Conservation (phyloP, 2,888 invertebrate genomes). For the Sphecodes monilicornis region DNA sequence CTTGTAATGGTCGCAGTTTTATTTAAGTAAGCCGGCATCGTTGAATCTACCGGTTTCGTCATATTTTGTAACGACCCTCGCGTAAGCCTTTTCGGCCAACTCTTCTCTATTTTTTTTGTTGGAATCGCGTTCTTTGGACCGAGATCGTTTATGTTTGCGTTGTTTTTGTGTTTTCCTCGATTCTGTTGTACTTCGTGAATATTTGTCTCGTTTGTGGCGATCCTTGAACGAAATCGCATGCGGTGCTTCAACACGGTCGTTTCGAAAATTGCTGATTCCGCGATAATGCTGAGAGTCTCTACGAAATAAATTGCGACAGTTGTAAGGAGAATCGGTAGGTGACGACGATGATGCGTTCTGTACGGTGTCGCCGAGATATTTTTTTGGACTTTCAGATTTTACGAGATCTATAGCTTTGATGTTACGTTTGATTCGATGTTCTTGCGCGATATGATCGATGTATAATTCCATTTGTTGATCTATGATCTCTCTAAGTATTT, state of each 20-base stretch:
- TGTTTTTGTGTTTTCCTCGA: slow-evolving; percentile 21
- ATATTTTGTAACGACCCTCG: neutral
- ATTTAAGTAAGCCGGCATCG: neutral
- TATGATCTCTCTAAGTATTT: slow-evolving; percentile 82
- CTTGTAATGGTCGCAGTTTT: neutral
- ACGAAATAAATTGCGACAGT: neutral
- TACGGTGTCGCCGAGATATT: neutral
- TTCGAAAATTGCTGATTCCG: slow-evolving; percentile 15
- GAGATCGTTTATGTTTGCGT: slow-evolving; percentile 48
- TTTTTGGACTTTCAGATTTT: slow-evolving; percentile 10
- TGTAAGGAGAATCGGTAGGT: neutral
- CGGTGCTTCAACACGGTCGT: slow-evolving; percentile 29
- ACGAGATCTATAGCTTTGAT: neutral
- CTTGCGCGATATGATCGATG: slow-evolving; percentile 73
- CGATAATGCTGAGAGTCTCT: slow-evolving; percentile 7
- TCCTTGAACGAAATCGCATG: slow-evolving; percentile 15
- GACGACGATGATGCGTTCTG: neutral
- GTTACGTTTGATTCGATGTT: neutral
- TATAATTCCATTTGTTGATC: slow-evolving; percentile 82
- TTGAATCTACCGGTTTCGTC: neutral
- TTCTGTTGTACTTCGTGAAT: slow-evolving; percentile 36
- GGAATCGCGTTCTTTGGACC: slow-evolving; percentile 52
- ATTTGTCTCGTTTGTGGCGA: slow-evolving; percentile 27
- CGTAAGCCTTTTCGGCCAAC: slow-evolving; percentile 29
- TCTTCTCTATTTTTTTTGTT: slow-evolving; percentile 55